phyloP scores from a whole-genome alignment of 2,888 invertebrate species.

The Heliconius sara region DNA sequence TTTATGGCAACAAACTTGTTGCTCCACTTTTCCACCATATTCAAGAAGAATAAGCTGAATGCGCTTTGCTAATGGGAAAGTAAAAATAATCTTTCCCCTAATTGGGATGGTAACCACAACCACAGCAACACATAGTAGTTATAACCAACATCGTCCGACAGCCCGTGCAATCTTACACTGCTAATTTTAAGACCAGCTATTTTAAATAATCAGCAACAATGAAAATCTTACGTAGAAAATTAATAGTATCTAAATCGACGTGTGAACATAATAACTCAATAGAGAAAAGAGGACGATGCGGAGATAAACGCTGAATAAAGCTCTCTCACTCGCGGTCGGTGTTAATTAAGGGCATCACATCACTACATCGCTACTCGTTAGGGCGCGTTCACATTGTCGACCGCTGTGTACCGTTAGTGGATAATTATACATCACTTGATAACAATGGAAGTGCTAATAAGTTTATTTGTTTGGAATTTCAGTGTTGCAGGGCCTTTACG shows the following conservation, averaged over 20 bases:
- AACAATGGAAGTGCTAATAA: conserved; percentile 7
- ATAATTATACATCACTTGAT: conserved; percentile 23
- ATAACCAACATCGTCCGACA: not conserved
- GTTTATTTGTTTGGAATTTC: not conserved
- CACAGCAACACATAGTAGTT: not conserved
- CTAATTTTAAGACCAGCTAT: not conserved
- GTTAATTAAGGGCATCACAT: conserved; percentile 67
- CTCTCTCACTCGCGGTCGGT: conserved; percentile 58
- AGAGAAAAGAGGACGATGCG: conserved; percentile 46
- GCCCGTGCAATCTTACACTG: not conserved
- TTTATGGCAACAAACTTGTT: not conserved
- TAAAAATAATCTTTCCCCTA: not conserved
- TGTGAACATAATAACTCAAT: conserved; percentile 50
- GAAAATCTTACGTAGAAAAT: not conserved
- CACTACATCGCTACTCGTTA: conserved; percentile 63
- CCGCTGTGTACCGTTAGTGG: conserved; percentile 30
- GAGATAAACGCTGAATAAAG: conserved; percentile 50
- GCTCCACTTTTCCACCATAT: not conserved
- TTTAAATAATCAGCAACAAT: not conserved
- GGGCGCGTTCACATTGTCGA: conserved; percentile 48
- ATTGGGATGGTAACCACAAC: not conserved
- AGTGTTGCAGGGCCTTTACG: not conserved
- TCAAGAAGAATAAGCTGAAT: not conserved
- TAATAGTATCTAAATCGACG: conserved; percentile 35
- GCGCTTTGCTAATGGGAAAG: not conserved